Base-by-base conservation (phyloP, 1,140 invertebrate species). In the Hylyphantes graminicola region DNA sequence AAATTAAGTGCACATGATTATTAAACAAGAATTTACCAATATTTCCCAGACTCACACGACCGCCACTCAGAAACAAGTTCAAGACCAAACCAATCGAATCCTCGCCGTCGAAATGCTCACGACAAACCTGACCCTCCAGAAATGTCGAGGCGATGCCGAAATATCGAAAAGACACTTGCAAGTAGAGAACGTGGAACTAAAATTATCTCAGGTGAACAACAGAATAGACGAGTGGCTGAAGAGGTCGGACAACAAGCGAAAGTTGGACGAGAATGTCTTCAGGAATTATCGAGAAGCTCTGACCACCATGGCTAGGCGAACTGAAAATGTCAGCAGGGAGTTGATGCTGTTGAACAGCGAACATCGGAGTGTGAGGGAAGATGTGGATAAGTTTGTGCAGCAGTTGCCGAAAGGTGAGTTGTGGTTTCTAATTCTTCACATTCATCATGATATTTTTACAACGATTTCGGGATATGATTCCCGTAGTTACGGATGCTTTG, bases 371-470 rank as follows among this genome's bases (percentile, higher is more conserved):
- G 7, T 77, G 12, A 55, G 54, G n/a, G 19, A 50, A 11, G 54
- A 79, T 50, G 15, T 85, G 11, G 35, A 74, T 7, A 85, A 73
- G 7, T 79, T 79, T 50, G 19, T 79, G 21, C 19, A 61, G 9
- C 59, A 51, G 15, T 48, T 85, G 7, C 84, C 84, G 5, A 85
- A 72, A 74, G 75, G 75, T 85, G 19, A 67, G 67, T 3, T 35
- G 35, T 35, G 35, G 35, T 35, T 35, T 35, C 35, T 35, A 35
- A 35, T 35, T 35, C 35, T 35, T 5, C 35, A 2, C 35, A 35
- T 35, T 35, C 35, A 5, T 35, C 35, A 35, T 35, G 35, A 2
- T 1, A 35, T 35, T 35, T 35, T 35, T 35, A 35, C 35, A 35
- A 35, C 35, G 35, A 35, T 35, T 35, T 35, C 5, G 1, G 35